Percentiles rank a stretch among this genome's conserved stretches.
Evolutionary conservation across 2,113 vertebrate species (phyloP).

Genomic region (Sus scrofa): DNA sequence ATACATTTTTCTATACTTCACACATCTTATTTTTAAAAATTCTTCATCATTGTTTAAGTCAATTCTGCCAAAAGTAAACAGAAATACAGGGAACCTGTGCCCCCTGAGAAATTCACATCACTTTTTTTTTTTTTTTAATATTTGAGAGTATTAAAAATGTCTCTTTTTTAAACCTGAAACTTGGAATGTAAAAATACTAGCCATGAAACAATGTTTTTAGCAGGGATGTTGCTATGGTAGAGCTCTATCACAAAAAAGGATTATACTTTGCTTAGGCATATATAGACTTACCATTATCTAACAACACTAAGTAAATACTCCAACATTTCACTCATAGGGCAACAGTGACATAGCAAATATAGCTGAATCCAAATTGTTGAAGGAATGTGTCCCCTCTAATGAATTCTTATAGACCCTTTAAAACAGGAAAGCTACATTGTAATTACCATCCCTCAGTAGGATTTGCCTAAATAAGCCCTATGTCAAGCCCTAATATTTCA

Average conservation of each 20-base stretch:
- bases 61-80: slow-evolving; percentile 31
- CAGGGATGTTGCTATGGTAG: not conserved
- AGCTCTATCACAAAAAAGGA: not conserved
- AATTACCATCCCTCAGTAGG: not conserved
- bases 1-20: slow-evolving; percentile 20
- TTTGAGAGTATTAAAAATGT: slow-evolving; percentile 28
- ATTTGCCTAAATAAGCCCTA: not conserved
- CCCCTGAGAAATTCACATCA: not conserved
- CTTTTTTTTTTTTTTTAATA: not conserved
- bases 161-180: slow-evolving; percentile 24
- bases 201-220: not conserved
- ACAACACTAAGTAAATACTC: not conserved
- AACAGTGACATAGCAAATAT: not conserved
- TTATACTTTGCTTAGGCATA: not conserved
- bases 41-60: not conserved
- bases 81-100: not conserved
- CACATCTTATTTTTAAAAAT: slow-evolving; percentile 45
- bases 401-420: not conserved
- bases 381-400: not conserved
- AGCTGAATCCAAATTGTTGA: not conserved
- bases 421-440: not conserved
- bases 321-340: not conserved
- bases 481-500: slow-evolving; percentile 16
- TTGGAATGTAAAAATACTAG: not conserved
- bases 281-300: not conserved